A percentile compares a stretch with the other conserved stretches of the same genome.
phyloP scores from a whole-genome alignment of 2,113 vertebrate genomes.

The Chunga burmeisteri region DNA sequence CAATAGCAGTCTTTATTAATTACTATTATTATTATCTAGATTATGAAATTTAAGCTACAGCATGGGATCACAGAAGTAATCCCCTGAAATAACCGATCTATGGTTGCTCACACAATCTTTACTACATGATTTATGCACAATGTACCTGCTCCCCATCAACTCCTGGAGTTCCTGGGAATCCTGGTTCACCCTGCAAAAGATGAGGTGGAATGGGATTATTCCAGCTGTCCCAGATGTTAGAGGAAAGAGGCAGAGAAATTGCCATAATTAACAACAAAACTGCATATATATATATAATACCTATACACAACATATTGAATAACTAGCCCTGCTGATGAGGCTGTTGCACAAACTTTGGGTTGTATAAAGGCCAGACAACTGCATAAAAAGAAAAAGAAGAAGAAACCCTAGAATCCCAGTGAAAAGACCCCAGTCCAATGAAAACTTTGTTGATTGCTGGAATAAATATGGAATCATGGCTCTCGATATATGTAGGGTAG shows the following conservation, averaged over 20 bases:
- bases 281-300: background rate
- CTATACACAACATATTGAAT: background rate
- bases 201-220: background rate
- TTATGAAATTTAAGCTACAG: background rate
- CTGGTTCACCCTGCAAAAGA: conserved; percentile 87
- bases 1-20: background rate
- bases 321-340: background rate
- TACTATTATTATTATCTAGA: background rate
- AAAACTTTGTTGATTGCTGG: background rate
- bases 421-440: background rate
- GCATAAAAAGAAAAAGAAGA: background rate
- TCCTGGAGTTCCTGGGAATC: conserved; percentile 87
- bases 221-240: background rate
- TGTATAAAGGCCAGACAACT: background rate
- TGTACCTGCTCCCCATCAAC: conserved; percentile 91
- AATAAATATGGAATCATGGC: background rate
- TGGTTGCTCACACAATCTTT: background rate
- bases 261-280: background rate
- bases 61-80: background rate
- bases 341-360: background rate
- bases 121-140: background rate
- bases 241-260: background rate
- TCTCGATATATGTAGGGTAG: fast-evolving
- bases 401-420: background rate
- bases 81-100: background rate